These are phyloP conservation scores for Myiozetetes cayanensis DNA, from an alignment of 2,113 vertebrate genomes.

Conservation along the genomic window DNA sequence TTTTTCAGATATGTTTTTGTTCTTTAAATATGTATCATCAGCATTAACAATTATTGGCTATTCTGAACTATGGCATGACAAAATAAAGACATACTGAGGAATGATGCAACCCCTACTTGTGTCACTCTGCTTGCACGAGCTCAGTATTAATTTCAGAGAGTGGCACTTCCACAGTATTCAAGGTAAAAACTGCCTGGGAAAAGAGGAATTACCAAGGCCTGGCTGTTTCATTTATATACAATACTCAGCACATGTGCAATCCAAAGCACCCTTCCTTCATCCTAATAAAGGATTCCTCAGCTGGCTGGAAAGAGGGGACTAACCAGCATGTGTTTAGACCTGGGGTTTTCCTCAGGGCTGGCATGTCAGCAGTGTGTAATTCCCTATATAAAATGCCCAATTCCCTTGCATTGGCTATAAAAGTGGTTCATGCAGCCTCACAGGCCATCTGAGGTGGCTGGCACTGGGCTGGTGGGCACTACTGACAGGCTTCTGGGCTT, in stretches of 20 bases:
- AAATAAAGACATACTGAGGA: background rate
- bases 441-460: accelerated
- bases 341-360: background rate
- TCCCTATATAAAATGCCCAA: background rate
- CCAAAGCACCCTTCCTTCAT: background rate
- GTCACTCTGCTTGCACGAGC: background rate
- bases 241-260: background rate
- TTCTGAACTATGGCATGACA: background rate
- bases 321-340: accelerated
- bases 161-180: background rate
- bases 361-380: background rate
- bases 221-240: background rate
- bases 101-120: background rate
- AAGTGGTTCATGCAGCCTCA: background rate
- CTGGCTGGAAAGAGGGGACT: background rate
- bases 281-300: background rate
- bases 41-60: background rate
- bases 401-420: accelerated
- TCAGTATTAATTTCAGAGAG: background rate
- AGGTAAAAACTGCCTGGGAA: background rate
- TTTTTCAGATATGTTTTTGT: background rate
- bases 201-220: background rate
- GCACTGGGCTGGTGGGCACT: accelerated
- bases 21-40: background rate
- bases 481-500: too few relatives aligned